Conservation (phyloP, 2,113 vertebrate species). For the Salvelinus alpinus region DNA sequence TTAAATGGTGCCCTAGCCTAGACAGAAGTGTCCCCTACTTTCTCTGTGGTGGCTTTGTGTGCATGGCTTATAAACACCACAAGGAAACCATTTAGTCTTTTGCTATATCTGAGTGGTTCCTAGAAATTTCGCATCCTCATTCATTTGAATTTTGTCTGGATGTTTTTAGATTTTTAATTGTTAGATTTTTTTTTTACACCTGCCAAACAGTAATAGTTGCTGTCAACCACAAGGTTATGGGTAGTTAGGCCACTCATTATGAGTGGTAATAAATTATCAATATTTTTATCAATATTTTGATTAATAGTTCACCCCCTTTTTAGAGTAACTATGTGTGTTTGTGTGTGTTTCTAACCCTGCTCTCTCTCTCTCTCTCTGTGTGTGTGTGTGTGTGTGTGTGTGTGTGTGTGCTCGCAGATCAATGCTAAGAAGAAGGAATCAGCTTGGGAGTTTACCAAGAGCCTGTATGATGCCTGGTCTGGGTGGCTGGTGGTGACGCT, state of each 20-base stretch:
- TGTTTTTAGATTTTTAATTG: neutral
- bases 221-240: neutral
- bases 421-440: conserved; percentile 99
- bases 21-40: no score
- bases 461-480: conserved; percentile 97
- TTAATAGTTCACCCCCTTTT: no score
- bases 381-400: neutral
- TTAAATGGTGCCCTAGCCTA: no score
- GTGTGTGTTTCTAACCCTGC: neutral
- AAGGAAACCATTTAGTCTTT: no score
- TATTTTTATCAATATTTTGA: neutral
- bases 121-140: neutral
- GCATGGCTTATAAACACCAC: no score
- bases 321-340: neutral
- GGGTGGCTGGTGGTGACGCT: conserved; percentile 97
- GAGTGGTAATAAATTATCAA: neutral
- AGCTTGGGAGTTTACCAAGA: conserved; percentile 97
- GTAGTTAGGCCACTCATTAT: neutral
- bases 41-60: no score
- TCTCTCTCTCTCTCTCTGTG: neutral
- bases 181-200: neutral
- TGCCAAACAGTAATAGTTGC: neutral
- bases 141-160: neutral
- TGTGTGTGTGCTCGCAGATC: conserved; percentile 78
- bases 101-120: neutral